Conservation (phyloP, 64 coral and sea anemone species). For the Hydrozoanthus tunicans region DNA sequence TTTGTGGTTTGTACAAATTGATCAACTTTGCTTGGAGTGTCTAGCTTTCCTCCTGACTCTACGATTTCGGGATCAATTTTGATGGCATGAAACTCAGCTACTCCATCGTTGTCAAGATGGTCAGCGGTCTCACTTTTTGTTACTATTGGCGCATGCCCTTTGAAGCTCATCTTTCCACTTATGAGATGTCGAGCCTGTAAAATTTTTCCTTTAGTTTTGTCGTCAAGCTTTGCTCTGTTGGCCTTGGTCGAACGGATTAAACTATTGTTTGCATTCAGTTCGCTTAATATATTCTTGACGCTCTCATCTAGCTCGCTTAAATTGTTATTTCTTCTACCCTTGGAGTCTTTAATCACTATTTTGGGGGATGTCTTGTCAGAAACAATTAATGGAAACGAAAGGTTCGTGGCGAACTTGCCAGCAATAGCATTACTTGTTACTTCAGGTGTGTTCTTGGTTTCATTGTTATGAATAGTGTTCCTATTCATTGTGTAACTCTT, state of each 20-base stretch:
- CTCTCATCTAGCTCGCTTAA: constrained; percentile 6
- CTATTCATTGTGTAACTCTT: constrained; percentile 20
- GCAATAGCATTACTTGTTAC: neutral
- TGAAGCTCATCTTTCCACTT: constrained; percentile 39
- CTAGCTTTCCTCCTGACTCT: neutral
- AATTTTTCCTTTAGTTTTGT: neutral
- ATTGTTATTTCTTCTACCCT: constrained; percentile 16
- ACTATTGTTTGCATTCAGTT: neutral
- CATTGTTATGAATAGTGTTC: constrained; percentile 18
- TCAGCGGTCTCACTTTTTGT: constrained; percentile 12
- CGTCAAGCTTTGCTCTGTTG: neutral
- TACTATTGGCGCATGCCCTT: neutral
- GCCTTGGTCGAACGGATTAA: neutral
- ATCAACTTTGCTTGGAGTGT: neutral
- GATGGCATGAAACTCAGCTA: constrained; percentile 70
- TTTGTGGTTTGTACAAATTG: constrained; percentile 30
- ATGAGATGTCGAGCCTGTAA: constrained; percentile 15
- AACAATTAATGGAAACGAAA: constrained; percentile 79
- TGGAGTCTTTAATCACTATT: constrained; percentile 14
- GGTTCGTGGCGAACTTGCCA: constrained; percentile 61
- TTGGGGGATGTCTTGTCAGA: constrained; percentile 55
- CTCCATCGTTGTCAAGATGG: constrained; percentile 24
- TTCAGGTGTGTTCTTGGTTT: neutral
- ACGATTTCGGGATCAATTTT: constrained; percentile 32
- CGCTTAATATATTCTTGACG: constrained; percentile 12